phyloP scores from a whole-genome alignment of 2,113 vertebrate species.

The Aptenodytes forsteri region DNA sequence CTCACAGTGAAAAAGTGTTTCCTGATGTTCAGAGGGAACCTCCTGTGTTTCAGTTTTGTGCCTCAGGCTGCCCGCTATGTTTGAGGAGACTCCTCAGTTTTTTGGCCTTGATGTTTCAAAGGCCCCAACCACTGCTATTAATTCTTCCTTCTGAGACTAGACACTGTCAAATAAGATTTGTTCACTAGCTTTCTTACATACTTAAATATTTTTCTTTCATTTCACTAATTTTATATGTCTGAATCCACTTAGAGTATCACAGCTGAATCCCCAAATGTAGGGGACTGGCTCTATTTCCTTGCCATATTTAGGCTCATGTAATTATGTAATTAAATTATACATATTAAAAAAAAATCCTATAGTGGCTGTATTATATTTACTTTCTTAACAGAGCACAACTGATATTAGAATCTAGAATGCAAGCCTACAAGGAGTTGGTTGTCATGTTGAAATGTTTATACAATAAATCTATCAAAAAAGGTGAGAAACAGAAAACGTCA shows the following conservation, averaged over 20 bases:
- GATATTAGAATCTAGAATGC: neutral
- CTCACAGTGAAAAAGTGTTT: neutral
- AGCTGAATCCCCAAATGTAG: neutral
- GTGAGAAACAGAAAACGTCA: neutral
- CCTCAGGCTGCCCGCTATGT: neutral
- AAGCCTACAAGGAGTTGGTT: neutral
- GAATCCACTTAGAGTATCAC: neutral
- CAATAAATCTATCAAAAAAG: neutral
- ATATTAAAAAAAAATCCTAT: neutral
- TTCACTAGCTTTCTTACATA: neutral
- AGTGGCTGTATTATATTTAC: neutral
- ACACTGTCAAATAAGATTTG: neutral
- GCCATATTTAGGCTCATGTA: neutral
- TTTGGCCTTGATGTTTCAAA: neutral
- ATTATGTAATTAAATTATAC: neutral
- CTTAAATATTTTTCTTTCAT: neutral
- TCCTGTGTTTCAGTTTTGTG: neutral
- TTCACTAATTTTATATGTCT: neutral
- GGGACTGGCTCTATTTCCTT: neutral
- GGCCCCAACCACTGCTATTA: neutral
- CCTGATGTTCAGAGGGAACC: neutral
- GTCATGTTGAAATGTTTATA: neutral
- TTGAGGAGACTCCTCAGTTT: neutral
- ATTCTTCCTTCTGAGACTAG: neutral
- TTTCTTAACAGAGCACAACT: neutral